phyloP scores from a whole-genome alignment of 2,888 invertebrate genomes.

The Scelioninae gen. 1 region DNA sequence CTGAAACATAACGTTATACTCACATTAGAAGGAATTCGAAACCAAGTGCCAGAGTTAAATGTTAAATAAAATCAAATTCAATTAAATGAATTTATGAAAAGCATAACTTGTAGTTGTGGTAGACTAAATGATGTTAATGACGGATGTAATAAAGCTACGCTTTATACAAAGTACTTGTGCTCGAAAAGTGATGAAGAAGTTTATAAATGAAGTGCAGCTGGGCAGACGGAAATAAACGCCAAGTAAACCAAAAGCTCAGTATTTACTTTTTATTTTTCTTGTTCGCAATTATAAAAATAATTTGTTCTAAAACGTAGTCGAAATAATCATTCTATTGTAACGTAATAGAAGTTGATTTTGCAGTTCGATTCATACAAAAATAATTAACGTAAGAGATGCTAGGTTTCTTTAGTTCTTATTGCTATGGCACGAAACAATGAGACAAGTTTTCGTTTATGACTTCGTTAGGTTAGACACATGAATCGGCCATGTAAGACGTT shows the following conservation, averaged over 20 bases:
- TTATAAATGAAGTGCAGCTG: conserved; percentile 16
- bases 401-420: neutral
- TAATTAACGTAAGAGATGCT: conserved; percentile 10
- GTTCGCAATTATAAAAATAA: conserved; percentile 64
- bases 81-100: conserved; percentile 12
- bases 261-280: conserved; percentile 57
- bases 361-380: conserved; percentile 12
- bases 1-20: conserved; percentile 59
- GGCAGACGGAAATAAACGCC: conserved; percentile 22
- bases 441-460: neutral
- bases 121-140: conserved; percentile 44
- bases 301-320: conserved; percentile 49
- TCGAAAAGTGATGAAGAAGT: conserved; percentile 8
- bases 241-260: conserved; percentile 30
- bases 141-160: conserved; percentile 38
- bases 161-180: conserved; percentile 26
- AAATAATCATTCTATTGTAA: conserved; percentile 20
- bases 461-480: no score
- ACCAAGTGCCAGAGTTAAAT: neutral
- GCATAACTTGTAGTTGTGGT: conserved; percentile 32
- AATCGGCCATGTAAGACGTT: no score
- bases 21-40: conserved; percentile 31
- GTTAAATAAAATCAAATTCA: conserved; percentile 12
- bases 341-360: conserved; percentile 18
- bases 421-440: conserved; percentile 4